phyloP scores from a whole-genome alignment of 2,113 vertebrate genomes.

The Mesocricetus auratus region DNA sequence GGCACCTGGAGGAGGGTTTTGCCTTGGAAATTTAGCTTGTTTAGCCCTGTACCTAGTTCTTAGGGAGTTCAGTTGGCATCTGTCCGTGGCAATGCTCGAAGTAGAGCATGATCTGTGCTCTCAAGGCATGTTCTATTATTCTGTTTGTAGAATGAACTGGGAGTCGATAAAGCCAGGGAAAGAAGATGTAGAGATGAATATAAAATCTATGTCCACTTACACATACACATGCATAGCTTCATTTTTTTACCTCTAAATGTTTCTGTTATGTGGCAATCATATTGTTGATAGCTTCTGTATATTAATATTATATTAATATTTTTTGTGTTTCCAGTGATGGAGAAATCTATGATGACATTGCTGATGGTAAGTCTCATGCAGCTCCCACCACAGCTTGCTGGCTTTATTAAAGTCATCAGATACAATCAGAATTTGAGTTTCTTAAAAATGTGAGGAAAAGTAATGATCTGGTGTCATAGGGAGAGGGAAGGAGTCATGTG shows the following conservation, averaged over 20 bases:
- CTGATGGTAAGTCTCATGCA: constrained; percentile 90
- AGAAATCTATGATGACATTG: constrained; percentile 96
- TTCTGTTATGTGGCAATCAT: not conserved
- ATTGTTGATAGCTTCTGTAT: not conserved
- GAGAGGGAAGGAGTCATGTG: too few species aligned
- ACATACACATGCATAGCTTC: not conserved
- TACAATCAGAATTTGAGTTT: constrained; percentile 31
- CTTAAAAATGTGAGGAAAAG: not conserved
- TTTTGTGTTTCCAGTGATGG: constrained; percentile 93
- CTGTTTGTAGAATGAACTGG: not conserved
- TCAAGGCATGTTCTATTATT: not conserved
- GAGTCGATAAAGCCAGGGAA: constrained; percentile 6
- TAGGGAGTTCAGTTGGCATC: not conserved
- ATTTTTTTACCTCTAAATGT: not conserved
- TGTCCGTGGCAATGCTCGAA: not conserved
- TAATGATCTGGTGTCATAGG: not conserved
- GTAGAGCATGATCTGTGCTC: not conserved
- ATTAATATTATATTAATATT: too few species aligned
- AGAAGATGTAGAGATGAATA: not conserved
- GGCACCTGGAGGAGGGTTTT: not conserved
- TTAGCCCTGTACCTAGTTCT: not conserved
- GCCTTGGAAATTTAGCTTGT: not conserved
- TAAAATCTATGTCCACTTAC: constrained; percentile 30
- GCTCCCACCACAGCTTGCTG: not conserved
- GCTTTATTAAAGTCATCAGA: constrained; percentile 14